A percentile compares a stretch with the other conserved stretches of the same genome.
phyloP scores from a whole-genome alignment of 2,888 invertebrate species.

The Tuberolachnus salignus region DNA sequence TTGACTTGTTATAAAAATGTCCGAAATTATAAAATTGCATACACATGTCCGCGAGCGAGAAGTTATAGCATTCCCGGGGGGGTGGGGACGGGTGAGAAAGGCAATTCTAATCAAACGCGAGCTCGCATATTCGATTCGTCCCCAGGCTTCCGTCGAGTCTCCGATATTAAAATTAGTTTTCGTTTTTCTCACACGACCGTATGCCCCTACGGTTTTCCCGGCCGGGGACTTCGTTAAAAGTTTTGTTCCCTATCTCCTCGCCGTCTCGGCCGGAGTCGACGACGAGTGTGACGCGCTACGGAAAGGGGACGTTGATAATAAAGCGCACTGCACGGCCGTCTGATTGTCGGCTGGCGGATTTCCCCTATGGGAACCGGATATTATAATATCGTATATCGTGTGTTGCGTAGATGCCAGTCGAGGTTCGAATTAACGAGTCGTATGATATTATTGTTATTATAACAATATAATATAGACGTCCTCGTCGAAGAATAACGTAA shows the following conservation, averaged over 20 bases:
- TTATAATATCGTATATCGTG: neutral
- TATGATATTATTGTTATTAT: too few relatives aligned
- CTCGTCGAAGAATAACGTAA: neutral
- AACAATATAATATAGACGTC: neutral
- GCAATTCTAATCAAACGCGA: too few relatives aligned
- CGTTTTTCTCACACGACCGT: neutral
- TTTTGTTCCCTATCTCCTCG: neutral
- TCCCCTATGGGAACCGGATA: constrained; percentile 3
- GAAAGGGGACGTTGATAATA: constrained; percentile 6
- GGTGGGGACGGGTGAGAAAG: too few relatives aligned
- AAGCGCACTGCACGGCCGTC: neutral
- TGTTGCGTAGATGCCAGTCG: neutral
- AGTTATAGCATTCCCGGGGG: too few relatives aligned
- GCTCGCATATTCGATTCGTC: too few relatives aligned
- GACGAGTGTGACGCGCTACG: neutral
- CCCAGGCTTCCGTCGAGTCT: neutral
- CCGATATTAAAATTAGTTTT: too few relatives aligned
- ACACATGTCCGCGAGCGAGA: too few relatives aligned
- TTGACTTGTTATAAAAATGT: too few relatives aligned
- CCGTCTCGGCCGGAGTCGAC: neutral
- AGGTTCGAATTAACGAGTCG: constrained; percentile 13
- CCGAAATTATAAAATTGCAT: too few relatives aligned
- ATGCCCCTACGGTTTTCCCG: neutral
- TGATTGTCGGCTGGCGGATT: neutral
- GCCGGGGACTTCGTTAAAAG: constrained; percentile 5